Evolutionary conservation across 2,888 invertebrate genomes (phyloP).

Genomic region (Odontomyia ornata): DNA sequence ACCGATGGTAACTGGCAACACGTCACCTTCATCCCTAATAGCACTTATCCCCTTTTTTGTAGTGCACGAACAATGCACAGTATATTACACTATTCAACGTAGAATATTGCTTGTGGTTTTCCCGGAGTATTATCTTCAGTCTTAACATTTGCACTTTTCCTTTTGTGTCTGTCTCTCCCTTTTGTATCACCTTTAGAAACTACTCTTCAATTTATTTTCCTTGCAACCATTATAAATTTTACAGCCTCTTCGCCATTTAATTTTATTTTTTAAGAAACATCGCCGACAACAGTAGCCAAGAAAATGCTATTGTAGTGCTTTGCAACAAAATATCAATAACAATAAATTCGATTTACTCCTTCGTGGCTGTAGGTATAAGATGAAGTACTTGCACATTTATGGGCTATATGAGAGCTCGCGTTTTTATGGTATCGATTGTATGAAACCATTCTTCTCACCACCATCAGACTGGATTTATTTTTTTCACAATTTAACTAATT

Average conservation of each 20-base stretch:
- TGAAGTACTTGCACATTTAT: too few species aligned
- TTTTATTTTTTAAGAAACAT: neutral
- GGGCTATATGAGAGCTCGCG: too few species aligned
- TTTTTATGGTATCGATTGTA: neutral
- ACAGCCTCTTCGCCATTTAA: too few species aligned
- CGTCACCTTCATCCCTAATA: too few species aligned
- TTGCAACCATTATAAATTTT: neutral
- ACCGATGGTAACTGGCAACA: too few species aligned
- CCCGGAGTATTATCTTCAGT: neutral
- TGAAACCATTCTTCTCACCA: neutral
- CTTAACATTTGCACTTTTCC: neutral
- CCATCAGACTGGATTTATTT: neutral
- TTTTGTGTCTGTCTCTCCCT: neutral
- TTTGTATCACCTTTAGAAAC: neutral
- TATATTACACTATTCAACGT: neutral
- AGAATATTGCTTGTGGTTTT: constrained; percentile 15
- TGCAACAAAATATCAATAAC: constrained; percentile 6
- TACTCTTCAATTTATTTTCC: neutral
- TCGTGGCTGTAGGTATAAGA: constrained; percentile 4
- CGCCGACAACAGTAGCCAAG: neutral
- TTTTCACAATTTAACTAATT: neutral
- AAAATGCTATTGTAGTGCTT: constrained; percentile 3
- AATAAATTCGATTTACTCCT: constrained; percentile 32
- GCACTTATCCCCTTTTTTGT: neutral
- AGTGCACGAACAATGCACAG: neutral